phyloP scores from a whole-genome alignment of 2,113 vertebrate species.

The Miniopterus natalensis region DNA sequence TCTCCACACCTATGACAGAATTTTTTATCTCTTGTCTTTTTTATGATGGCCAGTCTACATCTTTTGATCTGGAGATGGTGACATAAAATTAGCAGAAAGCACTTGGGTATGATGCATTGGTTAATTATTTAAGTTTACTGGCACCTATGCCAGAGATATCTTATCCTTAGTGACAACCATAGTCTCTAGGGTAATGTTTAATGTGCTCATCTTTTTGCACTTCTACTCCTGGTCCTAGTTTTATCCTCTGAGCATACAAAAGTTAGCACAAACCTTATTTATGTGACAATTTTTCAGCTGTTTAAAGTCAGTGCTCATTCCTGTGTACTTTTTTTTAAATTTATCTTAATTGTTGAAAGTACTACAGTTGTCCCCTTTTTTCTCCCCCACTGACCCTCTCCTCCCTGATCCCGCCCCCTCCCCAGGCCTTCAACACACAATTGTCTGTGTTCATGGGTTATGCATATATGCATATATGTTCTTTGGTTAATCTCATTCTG shows the following conservation, averaged over 20 bases:
- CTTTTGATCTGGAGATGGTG: constrained; percentile 64
- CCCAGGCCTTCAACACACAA: no score
- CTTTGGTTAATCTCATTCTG: no score
- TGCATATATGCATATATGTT: no score
- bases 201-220: background rate
- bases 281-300: background rate
- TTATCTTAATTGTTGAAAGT: no score
- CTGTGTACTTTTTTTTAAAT: background rate
- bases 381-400: no score
- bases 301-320: constrained; percentile 42
- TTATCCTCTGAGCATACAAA: background rate
- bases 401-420: no score
- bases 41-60: background rate
- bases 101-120: constrained; percentile 31
- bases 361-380: no score
- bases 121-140: constrained; percentile 49
- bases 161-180: background rate
- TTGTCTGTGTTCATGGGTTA: no score
- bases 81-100: constrained; percentile 67
- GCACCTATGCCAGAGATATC: background rate
- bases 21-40: background rate
- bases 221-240: background rate
- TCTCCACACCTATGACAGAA: background rate
- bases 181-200: background rate
- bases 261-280: background rate